phyloP scores from a whole-genome alignment of 1,140 invertebrate species.

The Mycetomoellerius zeteki region DNA sequence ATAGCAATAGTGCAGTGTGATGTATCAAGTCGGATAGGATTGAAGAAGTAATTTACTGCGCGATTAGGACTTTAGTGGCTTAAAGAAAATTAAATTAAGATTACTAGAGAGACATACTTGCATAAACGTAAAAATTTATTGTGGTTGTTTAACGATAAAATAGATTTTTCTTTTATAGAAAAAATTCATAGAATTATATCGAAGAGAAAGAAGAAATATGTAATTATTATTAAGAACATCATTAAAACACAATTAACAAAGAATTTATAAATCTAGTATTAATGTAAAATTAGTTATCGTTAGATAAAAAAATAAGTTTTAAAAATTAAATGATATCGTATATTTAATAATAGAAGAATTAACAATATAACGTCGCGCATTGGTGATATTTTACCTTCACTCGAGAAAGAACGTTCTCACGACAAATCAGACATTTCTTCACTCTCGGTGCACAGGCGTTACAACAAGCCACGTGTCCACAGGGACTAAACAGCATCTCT shows the following conservation, averaged over 20 bases:
- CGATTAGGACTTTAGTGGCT: not conserved
- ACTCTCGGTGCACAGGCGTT: conserved; percentile 96
- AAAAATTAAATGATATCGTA: not conserved
- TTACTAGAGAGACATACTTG: not conserved
- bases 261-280: not conserved
- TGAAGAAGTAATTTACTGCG: not conserved
- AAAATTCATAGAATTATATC: not conserved
- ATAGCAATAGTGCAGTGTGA: not conserved
- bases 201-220: not conserved
- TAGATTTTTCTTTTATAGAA: not conserved
- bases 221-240: not conserved
- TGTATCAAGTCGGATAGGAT: not conserved
- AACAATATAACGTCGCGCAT: not conserved
- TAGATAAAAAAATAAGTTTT: not conserved
- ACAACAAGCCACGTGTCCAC: conserved; percentile 97
- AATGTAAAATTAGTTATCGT: not conserved
- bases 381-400: conserved; percentile 90
- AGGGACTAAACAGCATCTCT: conserved; percentile 95
- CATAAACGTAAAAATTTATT: not conserved
- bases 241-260: not conserved
- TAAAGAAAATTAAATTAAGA: not conserved
- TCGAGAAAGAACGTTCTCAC: conserved; percentile 92
- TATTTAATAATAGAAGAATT: not conserved
- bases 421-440: conserved; percentile 98
- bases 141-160: not conserved